These are phyloP conservation scores for Zele albiditarsus DNA, from an alignment of 2,888 invertebrate species.

Conservation along the genomic window DNA sequence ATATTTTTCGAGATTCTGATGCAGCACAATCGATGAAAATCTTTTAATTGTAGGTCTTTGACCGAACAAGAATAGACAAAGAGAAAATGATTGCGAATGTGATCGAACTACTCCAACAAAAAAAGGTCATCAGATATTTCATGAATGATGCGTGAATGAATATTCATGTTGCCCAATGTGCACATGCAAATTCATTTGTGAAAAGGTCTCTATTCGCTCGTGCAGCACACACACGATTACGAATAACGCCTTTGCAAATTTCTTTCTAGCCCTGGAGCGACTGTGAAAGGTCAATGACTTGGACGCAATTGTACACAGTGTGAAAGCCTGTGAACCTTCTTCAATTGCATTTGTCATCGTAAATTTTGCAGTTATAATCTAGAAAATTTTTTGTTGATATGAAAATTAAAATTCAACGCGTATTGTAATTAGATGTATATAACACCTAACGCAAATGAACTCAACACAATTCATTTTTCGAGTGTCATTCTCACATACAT, in stretches of 20 bases:
- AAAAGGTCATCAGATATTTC: no score
- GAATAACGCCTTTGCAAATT: constrained; percentile 2
- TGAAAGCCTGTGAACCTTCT: background rate
- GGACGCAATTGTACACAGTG: background rate
- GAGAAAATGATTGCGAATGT: background rate
- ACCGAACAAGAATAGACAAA: constrained; percentile 12
- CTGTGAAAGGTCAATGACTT: background rate
- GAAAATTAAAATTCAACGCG: background rate
- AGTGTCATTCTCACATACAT: no score
- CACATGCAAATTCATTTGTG: background rate
- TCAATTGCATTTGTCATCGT: background rate
- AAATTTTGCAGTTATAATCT: no score
- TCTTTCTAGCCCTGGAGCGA: background rate
- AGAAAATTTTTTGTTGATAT: background rate
- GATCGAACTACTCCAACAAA: constrained; percentile 1
- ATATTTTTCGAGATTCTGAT: constrained; percentile 20
- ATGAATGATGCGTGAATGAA: background rate
- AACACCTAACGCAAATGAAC: no score
- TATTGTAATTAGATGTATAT: no score
- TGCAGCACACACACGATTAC: background rate
- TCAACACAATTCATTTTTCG: no score
- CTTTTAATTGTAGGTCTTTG: constrained; percentile 9
- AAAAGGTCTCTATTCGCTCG: background rate
- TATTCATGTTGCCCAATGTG: background rate
- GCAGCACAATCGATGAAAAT: background rate